These are phyloP conservation scores for Octomys mimax DNA, from an alignment of 2,797 vertebrate genomes.

Conservation along the genomic window DNA sequence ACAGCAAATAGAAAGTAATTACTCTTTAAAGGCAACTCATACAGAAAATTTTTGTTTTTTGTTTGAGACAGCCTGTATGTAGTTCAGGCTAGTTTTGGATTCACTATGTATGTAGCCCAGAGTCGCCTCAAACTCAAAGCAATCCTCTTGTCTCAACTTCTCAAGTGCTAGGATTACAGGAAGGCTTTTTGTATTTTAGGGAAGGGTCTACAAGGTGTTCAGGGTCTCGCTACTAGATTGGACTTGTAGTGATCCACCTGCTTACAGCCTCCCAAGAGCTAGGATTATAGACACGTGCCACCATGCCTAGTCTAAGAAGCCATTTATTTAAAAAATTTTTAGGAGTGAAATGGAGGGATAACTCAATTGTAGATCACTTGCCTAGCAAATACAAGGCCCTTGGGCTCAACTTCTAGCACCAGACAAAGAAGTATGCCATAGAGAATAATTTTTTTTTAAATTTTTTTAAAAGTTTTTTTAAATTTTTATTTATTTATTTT, in stretches of 20 bases:
- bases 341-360: neutral
- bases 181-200: no score
- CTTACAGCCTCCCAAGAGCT: neutral
- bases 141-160: neutral
- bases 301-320: neutral
- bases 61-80: no score
- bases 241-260: no score
- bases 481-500: no score
- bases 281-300: neutral
- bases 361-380: neutral
- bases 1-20: slow-evolving; percentile 10
- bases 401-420: neutral
- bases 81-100: no score
- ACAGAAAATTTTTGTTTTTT: neutral
- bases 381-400: neutral
- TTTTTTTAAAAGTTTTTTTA: no score
- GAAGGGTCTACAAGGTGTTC: no score
- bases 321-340: neutral
- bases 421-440: neutral
- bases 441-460: no score
- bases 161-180: neutral
- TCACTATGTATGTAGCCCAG: no score
- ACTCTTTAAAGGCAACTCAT: neutral
- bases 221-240: no score
- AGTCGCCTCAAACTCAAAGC: no score